Evolutionary conservation across 2,888 invertebrate species (phyloP).

Genomic region (Doris montereyensis): DNA sequence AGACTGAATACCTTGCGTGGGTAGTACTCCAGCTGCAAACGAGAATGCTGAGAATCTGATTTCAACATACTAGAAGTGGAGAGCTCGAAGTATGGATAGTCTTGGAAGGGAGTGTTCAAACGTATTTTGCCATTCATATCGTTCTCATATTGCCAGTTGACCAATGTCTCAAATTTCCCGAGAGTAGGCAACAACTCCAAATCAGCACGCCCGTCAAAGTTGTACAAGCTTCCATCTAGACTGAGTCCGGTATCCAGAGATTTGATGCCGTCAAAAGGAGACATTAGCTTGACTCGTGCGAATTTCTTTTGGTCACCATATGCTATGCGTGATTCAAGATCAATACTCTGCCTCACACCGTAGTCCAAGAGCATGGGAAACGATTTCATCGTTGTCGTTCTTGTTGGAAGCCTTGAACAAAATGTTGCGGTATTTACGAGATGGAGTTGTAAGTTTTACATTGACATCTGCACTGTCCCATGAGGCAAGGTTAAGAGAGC

Average conservation of each 20-base stretch:
- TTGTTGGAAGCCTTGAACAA: slow-evolving; percentile 38
- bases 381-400: slow-evolving; percentile 38
- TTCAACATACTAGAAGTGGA: slow-evolving; percentile 39
- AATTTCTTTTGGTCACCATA: slow-evolving; percentile 14
- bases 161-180: slow-evolving; percentile 42
- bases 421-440: slow-evolving; percentile 23
- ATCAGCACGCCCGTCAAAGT: slow-evolving; percentile 44
- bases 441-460: slow-evolving; percentile 43
- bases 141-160: slow-evolving; percentile 38
- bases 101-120: slow-evolving; percentile 48
- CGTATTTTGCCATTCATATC: slow-evolving; percentile 46
- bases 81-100: slow-evolving; percentile 46
- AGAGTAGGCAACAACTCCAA: slow-evolving; percentile 46
- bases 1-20: slow-evolving; percentile 41
- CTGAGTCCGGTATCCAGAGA: slow-evolving; percentile 38
- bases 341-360: slow-evolving; percentile 34
- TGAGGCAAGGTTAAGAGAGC: slow-evolving; percentile 42
- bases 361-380: slow-evolving; percentile 37
- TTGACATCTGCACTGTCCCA: slow-evolving; percentile 37
- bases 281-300: slow-evolving; percentile 34
- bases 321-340: slow-evolving; percentile 12
- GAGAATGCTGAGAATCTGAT: slow-evolving; percentile 28
- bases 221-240: slow-evolving; percentile 10
- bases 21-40: slow-evolving; percentile 41
- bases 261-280: slow-evolving; percentile 34